Base-by-base conservation (phyloP, 1,140 invertebrate species). In the Phymorhynchus buccinoides region DNA sequence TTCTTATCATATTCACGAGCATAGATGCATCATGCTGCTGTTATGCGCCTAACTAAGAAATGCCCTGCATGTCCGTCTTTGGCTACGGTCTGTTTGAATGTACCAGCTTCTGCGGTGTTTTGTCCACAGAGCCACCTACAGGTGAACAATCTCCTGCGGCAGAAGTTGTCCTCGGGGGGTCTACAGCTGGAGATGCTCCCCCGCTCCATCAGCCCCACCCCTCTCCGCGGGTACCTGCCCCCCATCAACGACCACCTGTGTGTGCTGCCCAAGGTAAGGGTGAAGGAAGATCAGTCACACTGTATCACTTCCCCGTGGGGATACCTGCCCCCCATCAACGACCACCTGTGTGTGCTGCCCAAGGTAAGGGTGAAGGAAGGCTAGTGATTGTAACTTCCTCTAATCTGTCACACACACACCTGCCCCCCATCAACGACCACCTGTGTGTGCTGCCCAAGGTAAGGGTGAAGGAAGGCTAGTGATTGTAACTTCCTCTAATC, bases 391-490 rank as follows among this genome's bases (percentile, higher is more conserved):
- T 16, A 7, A 39, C 35, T n/a, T 35, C 52, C 3, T 35, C n/a
- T n/a, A n/a, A n/a, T n/a, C n/a, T n/a, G n/a, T n/a, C 81, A 9
- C 35, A 7, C 42, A 79, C 62, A 3, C 27, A 32, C 30, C 37
- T 85, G 12, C 84, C 84, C 35, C 41, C 56, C 41, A 81, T 85
- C 66, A 48, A 18, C 30, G 62, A 71, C 30, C 41, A 42, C 48
- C 37, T 80, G 37, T 85, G 84, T 56, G 48, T 77, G 68, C 37
- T 52, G 18, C 78, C 78, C 22, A 80, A 81, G 79, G 84, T 85
- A 42, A 32, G 78, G 2, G 6, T 0, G 32, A 22, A 16, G 22
- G 35, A 56, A 66, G 37, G 18, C 14, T 3, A 44, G 32, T 48
- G 44, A 80, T 44, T 37, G 7, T 44, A 35, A 7, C 22, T 6